A percentile compares a stretch with the other conserved stretches of the same genome.
Evolutionary conservation across 2,888 invertebrate genomes (phyloP).

Genomic region (Athripsodes cinereus): DNA sequence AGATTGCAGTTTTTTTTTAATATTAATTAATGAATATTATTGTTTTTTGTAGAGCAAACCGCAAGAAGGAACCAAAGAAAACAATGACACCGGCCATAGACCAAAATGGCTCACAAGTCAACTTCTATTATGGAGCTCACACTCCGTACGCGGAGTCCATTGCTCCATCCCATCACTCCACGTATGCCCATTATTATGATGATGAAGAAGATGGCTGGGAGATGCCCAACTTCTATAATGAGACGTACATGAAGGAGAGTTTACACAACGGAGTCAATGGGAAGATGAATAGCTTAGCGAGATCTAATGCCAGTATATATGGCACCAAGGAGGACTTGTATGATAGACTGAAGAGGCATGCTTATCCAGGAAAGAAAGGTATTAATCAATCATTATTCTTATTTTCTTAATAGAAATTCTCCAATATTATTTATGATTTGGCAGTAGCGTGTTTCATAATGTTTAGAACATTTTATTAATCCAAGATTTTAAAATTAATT

Average conservation of each 20-base stretch:
- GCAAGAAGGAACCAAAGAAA: slow-evolving; percentile 87
- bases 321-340: slow-evolving; percentile 94
- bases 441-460: too few relatives aligned
- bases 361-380: slow-evolving; percentile 95
- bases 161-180: slow-evolving; percentile 91
- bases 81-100: slow-evolving; percentile 82
- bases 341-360: slow-evolving; percentile 90
- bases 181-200: slow-evolving; percentile 92
- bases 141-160: slow-evolving; percentile 94
- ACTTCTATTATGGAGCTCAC: slow-evolving; percentile 93
- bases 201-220: slow-evolving; percentile 97
- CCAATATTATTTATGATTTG: too few relatives aligned
- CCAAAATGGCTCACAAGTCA: slow-evolving; percentile 89
- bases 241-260: slow-evolving; percentile 93
- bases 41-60: slow-evolving; percentile 57
- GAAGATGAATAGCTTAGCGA: slow-evolving; percentile 88
- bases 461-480: too few relatives aligned
- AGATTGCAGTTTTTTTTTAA: background rate
- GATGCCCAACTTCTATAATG: slow-evolving; percentile 96
- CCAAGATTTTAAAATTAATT: too few relatives aligned
- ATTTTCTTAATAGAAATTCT: too few relatives aligned
- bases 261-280: slow-evolving; percentile 78
- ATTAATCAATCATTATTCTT: too few relatives aligned
- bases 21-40: too few relatives aligned
- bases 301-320: slow-evolving; percentile 90